These are phyloP conservation scores for Bolborhynchus lineola DNA, from an alignment of 2,113 vertebrate species.

Conservation along the genomic window DNA sequence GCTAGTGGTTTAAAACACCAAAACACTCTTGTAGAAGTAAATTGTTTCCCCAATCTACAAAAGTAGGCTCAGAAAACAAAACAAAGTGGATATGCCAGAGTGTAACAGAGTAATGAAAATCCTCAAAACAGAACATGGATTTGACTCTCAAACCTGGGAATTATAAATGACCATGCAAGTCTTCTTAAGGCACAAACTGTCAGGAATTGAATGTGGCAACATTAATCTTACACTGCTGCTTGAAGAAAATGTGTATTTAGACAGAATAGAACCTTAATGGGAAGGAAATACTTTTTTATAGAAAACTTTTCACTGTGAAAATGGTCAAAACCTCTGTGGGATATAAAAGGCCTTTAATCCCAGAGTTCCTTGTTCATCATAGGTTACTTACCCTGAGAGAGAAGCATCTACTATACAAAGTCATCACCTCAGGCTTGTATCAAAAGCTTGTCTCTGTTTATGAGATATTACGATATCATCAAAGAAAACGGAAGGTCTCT, in stretches of 20 bases:
- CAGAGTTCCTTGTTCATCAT: background rate
- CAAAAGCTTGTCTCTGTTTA: background rate
- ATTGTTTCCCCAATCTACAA: background rate
- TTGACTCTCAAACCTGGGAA: background rate
- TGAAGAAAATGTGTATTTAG: background rate
- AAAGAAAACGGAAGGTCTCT: background rate
- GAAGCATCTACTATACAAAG: background rate
- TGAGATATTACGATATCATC: background rate
- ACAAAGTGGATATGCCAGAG: background rate
- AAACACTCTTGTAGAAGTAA: background rate
- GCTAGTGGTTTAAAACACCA: background rate
- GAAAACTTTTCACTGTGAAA: background rate
- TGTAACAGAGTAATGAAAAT: background rate
- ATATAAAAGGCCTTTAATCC: background rate
- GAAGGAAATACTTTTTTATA: background rate
- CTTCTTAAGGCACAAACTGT: background rate
- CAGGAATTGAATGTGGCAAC: background rate
- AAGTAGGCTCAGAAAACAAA: background rate
- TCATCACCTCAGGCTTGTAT: background rate
- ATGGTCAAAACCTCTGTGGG: background rate
- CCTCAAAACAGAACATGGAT: background rate
- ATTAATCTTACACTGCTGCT: background rate
- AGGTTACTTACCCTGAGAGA: background rate
- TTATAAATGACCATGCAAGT: background rate
- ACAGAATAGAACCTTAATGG: background rate